Base-by-base conservation (phyloP, 1,140 invertebrate genomes). In the silkworm (Bombyx mori) region DNA sequence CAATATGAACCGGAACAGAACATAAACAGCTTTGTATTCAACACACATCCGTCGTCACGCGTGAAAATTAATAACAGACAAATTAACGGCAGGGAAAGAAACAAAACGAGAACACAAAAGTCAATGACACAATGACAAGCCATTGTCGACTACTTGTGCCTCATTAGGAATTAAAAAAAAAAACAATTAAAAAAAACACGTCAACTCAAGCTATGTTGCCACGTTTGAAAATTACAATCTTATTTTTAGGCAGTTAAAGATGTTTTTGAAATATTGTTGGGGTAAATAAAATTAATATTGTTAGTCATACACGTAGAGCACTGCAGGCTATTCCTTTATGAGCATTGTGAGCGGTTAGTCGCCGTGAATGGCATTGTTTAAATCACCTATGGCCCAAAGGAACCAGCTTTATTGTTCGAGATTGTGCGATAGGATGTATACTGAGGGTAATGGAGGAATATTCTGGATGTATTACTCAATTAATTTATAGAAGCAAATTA, bases 121-220 rank as follows among this genome's bases (percentile, higher is more conserved):
- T 74, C 65, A 71, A 70, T 66, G 65, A 75, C 68, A 74, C 74
- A 80, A 85, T 77, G 75, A 81, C 70, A 67, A 68, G 69, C 71
- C 56, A 82, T 81, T 78, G 76, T 82, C 70, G 68, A 77, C 73
- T 71, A 79, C 75, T 75, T 73, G 69, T 71, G 73, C 77, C 77
- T 85, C 82, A 85, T 85, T 85, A 85, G 73, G 74, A 82, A 78
- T 56, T 47, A 71, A 75, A 73, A 73, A 78, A 79, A 83, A 82
- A 79, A 74, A 81, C 77, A 85, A 82, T 85, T 77, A 76, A 74
- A 35, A 35, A 35, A 35, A 55, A 58, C 68, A 52, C 58, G 62
- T 68, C 63, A 65, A 76, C 67, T 68, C 74, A 68, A 57, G 62
- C 26, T 35, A 1, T 44, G 10, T 52, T 55, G 44, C 18, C 53